Conservation (phyloP, 2,888 invertebrate genomes). For the Cecidostiba fungosa region DNA sequence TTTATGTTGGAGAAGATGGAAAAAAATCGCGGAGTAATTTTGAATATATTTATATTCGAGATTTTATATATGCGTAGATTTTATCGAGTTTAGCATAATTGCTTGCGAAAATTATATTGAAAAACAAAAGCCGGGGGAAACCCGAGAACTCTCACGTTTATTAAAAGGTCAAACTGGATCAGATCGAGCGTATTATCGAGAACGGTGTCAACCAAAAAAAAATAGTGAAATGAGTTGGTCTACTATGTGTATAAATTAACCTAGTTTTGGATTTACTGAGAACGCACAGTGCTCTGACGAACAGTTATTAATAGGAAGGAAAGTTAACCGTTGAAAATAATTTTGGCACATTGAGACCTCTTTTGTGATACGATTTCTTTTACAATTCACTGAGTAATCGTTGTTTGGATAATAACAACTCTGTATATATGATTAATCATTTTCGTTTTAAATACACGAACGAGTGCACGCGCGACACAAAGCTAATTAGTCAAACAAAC, state of each 20-base stretch:
- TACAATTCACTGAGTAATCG: background rate
- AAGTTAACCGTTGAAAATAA: background rate
- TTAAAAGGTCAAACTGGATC: background rate
- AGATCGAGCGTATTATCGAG: background rate
- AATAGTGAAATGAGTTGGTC: background rate
- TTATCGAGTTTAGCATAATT: background rate
- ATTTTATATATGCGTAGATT: background rate
- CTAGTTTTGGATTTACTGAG: background rate
- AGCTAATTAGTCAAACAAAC: background rate
- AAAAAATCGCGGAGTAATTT: background rate
- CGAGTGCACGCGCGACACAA: background rate
- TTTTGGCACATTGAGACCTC: background rate
- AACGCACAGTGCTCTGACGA: background rate
- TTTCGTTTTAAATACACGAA: no score
- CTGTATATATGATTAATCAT: background rate
- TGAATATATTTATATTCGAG: background rate
- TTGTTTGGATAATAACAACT: background rate
- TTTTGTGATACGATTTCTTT: background rate
- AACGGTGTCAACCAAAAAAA: background rate
- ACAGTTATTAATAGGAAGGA: conserved; percentile 5
- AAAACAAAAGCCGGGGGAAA: background rate
- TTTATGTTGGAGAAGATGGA: background rate
- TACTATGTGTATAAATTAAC: background rate
- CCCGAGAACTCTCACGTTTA: background rate
- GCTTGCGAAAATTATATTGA: background rate